Evolutionary conservation across 2,113 vertebrate species (phyloP).

Genomic region (Daboia siamensis): DNA sequence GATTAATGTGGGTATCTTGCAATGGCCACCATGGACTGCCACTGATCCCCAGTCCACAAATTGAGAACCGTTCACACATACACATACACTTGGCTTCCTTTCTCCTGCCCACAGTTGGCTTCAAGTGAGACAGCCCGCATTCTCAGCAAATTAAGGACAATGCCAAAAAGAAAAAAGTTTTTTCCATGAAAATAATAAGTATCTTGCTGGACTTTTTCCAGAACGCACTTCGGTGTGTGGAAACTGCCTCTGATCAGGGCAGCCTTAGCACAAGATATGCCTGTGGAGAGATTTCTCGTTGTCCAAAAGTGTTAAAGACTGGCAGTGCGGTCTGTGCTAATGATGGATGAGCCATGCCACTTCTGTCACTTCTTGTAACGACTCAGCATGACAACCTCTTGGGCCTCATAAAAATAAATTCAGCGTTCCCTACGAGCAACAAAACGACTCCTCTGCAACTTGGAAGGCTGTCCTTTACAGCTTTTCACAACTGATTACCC

Average conservation of each 20-base stretch:
- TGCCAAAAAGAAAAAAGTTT: not conserved
- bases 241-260: constrained; percentile 22
- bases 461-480: accelerated
- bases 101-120: not conserved
- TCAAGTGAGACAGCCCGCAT: not conserved
- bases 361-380: constrained; percentile 61
- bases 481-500: not conserved
- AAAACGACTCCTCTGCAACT: not conserved
- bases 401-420: constrained; percentile 11
- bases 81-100: not conserved
- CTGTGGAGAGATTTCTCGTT: constrained; percentile 20
- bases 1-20: not conserved
- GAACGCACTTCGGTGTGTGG: not conserved
- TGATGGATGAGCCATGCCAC: constrained; percentile 51
- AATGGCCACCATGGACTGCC: not conserved
- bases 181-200: constrained; percentile 4
- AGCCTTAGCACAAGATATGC: not conserved
- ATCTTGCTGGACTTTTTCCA: constrained; percentile 17
- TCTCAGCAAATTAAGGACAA: not conserved
- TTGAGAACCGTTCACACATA: not conserved
- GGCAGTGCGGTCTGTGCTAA: not conserved
- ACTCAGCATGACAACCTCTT: constrained; percentile 46
- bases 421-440: not conserved
- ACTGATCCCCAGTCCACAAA: not conserved
- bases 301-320: constrained; percentile 36